Base-by-base conservation (phyloP, 1,140 invertebrate species). In the Centruroides sculpturatus region DNA sequence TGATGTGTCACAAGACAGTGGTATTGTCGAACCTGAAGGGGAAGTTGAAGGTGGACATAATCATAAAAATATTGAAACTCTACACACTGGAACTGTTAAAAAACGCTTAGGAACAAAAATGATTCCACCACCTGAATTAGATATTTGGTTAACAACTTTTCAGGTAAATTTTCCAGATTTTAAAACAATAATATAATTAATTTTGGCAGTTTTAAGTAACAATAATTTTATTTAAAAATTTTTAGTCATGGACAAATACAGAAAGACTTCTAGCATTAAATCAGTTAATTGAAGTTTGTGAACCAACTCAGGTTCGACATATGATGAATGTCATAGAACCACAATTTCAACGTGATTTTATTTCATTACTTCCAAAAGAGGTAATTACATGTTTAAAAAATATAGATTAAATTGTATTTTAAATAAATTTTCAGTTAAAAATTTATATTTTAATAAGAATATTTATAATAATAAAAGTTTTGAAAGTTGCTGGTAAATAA, bases 301-400 rank as follows among this genome's bases (percentile, higher is more conserved):
- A 93, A 67, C 85, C 90, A 6, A 87, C 88, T 47, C 90, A 97
- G 77, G 90, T 96, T 3, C 83, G 92, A 50, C 86, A 94, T 72
- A 89, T 96, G 85, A 95, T 97, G 88, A 85, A 92, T 73, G 85
- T 95, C 9, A 98, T 99, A 64, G 93, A 98, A 74, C 96, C 95
- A 1, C 88, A 96, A 68, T 97, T 99, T 74, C 94, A 99, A 74
- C 79, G 93, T 54, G 95, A 99, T 74, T 98, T 98, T 70, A 97
- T 98, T 66, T 96, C 92, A 1, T 76, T 97, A 48, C 75, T 98
- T 67, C 95, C 95, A 6, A 89, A 90, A 75, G 95, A 99, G 76
- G 82, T 84, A 23, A 23, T 23, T 23, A 23, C 23, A 23, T 23
- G 23, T 23, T 23, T 23, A 23, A 23, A 23, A 23, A 23, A 23